These are phyloP conservation scores for Trichonephila clavata DNA, from an alignment of 1,140 invertebrate species.

Conservation along the genomic window DNA sequence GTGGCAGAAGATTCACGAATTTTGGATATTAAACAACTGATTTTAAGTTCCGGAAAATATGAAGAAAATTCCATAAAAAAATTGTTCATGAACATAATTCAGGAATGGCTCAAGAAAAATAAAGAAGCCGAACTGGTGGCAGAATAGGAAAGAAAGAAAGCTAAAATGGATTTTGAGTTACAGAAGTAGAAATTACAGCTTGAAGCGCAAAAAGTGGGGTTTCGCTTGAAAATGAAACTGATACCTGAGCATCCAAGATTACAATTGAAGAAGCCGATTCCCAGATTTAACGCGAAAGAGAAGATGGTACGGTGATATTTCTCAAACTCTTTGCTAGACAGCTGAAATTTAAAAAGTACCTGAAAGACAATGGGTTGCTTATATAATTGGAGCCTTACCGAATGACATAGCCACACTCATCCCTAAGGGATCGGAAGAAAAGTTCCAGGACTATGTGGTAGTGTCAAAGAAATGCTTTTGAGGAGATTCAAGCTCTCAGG, in stretches of 20 bases:
- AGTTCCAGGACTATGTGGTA: neutral
- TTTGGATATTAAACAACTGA: neutral
- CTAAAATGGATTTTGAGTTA: neutral
- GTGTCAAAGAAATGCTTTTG: neutral
- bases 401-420: neutral
- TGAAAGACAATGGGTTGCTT: neutral
- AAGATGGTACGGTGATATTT: constrained; percentile 18
- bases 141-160: neutral
- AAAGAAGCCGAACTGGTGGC: neutral
- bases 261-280: constrained; percentile 18
- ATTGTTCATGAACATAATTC: neutral
- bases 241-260: neutral
- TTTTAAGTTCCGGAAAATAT: neutral
- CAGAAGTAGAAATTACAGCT: neutral
- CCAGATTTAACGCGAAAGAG: constrained; percentile 24
- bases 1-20: neutral
- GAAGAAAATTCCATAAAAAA: neutral
- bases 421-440: neutral
- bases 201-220: neutral
- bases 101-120: neutral
- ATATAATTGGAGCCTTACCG: neutral
- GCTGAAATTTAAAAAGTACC: constrained; percentile 9
- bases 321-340: neutral
- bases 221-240: neutral
- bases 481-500: neutral